A percentile compares a stretch with the other conserved stretches of the same genome.
Evolutionary conservation across 1,140 invertebrate species (phyloP).

Genomic region (Euglossa dilemma): DNA sequence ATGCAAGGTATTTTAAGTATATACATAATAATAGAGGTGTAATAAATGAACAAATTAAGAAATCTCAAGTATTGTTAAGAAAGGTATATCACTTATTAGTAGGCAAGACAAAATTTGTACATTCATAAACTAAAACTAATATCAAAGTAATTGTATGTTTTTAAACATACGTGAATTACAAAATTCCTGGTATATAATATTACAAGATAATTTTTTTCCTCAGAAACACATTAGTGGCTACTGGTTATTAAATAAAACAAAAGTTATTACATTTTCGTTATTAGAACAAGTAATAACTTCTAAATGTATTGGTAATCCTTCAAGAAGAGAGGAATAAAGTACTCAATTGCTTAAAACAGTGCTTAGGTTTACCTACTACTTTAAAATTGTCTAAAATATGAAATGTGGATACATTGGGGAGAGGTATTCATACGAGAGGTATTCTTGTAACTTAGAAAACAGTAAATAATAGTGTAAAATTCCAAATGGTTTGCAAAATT

Average conservation of each 20-base stretch:
- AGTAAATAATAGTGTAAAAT: neutral
- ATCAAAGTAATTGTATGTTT: constrained; percentile 12
- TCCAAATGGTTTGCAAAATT: constrained; percentile 32
- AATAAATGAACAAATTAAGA: constrained; percentile 18
- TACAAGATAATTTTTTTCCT: constrained; percentile 20
- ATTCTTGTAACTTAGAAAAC: neutral
- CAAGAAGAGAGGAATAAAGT: constrained; percentile 13
- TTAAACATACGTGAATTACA: constrained; percentile 25
- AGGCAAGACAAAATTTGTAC: constrained; percentile 36
- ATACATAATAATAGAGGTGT: constrained; percentile 12
- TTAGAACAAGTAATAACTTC: constrained; percentile 8
- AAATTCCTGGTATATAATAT: neutral
- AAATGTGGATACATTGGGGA: neutral
- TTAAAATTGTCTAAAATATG: constrained; percentile 1
- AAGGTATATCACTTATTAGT: neutral
- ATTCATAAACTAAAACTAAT: constrained; percentile 4
- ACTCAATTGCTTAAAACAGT: constrained; percentile 5
- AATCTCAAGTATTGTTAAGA: neutral
- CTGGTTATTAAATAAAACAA: constrained; percentile 6
- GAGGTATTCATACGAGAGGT: neutral
- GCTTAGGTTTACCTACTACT: constrained; percentile 6
- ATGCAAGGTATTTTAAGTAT: constrained; percentile 30
- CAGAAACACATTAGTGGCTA: neutral
- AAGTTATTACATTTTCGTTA: constrained; percentile 4
- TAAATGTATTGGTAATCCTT: constrained; percentile 14